A percentile compares a stretch with the other conserved stretches of the same genome.
Conservation (phyloP, 2,797 vertebrate genomes). For the Kryptopterus vitreolus region DNA sequence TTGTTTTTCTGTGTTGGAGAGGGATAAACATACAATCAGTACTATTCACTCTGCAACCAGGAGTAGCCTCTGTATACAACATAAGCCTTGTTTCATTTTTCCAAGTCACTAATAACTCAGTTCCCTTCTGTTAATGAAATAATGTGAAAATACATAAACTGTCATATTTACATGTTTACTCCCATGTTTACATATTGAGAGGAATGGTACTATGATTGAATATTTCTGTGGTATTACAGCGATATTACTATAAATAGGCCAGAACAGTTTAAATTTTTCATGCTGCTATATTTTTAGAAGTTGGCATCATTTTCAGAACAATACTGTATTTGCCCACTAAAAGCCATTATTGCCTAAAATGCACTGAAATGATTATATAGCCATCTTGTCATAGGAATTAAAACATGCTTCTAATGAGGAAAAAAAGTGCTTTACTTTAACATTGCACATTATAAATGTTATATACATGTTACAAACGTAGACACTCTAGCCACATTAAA, state of each 20-base stretch:
- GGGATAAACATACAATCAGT: background rate
- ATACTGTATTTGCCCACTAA: background rate
- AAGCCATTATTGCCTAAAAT: slow-evolving; percentile 1
- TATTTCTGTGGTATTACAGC: no score
- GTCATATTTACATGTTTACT: background rate
- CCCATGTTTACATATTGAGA: background rate
- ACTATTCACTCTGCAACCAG: background rate
- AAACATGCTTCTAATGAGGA: background rate
- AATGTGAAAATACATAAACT: background rate
- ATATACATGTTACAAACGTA: background rate
- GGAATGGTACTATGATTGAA: no score
- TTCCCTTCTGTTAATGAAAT: background rate
- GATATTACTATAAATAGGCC: no score
- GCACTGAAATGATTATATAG: background rate
- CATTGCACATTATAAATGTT: background rate
- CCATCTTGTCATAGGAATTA: background rate
- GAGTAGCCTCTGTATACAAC: background rate
- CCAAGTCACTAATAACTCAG: background rate
- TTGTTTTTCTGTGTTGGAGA: background rate
- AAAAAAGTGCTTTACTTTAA: background rate
- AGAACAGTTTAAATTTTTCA: no score
- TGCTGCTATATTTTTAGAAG: background rate
- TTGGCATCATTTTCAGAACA: background rate
- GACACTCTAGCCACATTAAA: background rate
- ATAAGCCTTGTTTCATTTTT: background rate